Conservation (phyloP, 1,140 invertebrate genomes). For the Belonocnema kinseyi region DNA sequence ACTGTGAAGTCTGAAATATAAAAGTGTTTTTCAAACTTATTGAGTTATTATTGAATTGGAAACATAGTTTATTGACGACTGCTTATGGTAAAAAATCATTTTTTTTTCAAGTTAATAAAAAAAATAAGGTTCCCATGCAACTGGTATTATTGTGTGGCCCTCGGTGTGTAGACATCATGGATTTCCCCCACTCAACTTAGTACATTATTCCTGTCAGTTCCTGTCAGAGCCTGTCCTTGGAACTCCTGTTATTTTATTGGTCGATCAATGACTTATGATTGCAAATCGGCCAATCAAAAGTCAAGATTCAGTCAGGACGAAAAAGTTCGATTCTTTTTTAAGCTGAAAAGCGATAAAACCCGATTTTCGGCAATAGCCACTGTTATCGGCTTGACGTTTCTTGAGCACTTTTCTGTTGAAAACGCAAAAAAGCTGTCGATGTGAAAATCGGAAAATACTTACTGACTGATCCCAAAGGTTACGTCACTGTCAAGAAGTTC, state of each 20-base stretch:
- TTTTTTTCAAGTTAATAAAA: neutral
- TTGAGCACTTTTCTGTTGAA: neutral
- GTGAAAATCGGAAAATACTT: neutral
- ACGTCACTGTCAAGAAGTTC: slow-evolving; percentile 39
- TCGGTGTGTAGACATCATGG: no score
- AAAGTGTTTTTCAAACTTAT: no score
- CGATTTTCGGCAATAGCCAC: neutral
- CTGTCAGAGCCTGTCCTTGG: no score
- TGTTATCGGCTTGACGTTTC: neutral
- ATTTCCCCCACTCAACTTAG: no score
- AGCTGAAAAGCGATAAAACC: neutral
- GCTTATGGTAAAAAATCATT: neutral
- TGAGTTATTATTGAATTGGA: no score
- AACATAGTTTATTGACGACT: no score
- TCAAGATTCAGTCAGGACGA: neutral
- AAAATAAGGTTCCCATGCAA: no score
- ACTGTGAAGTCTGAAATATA: no score
- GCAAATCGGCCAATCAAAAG: neutral
- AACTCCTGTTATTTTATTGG: no score
- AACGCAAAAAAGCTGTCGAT: neutral
- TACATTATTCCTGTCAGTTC: no score
- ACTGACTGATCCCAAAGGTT: slow-evolving; percentile 15
- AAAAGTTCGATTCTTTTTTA: slow-evolving; percentile 3
- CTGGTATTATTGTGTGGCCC: no score
- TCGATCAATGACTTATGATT: no score